A percentile compares a stretch with the other conserved stretches of the same genome.
These are phyloP conservation scores for Galago senegalensis DNA, from an alignment of 2,797 vertebrate genomes.

Conservation along the genomic window DNA sequence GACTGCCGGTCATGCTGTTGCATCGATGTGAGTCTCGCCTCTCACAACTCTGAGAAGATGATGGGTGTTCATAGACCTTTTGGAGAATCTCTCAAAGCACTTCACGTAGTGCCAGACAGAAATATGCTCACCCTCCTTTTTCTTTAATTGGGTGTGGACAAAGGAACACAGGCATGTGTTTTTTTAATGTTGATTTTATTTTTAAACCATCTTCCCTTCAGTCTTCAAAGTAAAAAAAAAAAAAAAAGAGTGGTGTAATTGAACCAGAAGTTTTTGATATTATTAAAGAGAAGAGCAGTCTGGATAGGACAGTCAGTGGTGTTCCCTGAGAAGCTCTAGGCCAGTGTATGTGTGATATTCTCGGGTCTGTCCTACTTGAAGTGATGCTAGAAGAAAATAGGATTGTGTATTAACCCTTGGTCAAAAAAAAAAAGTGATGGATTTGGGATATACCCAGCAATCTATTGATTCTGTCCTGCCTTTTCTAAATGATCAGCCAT, in stretches of 20 bases:
- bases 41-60: background rate
- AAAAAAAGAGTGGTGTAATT: slow-evolving; percentile 4
- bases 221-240: slow-evolving; percentile 7
- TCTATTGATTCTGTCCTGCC: background rate
- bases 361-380: background rate
- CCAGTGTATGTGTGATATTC: background rate
- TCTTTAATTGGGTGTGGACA: background rate
- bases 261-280: background rate
- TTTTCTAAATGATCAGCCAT: background rate
- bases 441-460: background rate
- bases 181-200: slow-evolving; percentile 41
- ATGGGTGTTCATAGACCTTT: background rate
- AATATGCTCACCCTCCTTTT: background rate
- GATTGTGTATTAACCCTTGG: background rate
- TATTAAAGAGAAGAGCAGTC: background rate
- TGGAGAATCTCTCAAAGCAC: background rate
- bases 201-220: slow-evolving; percentile 2
- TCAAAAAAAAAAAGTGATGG: background rate
- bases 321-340: background rate
- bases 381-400: background rate
- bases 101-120: background rate
- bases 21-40: no score
- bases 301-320: background rate
- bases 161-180: background rate
- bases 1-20: fast-evolving